A percentile compares a stretch with the other conserved stretches of the same genome.
These are phyloP conservation scores for Furnarius figulus DNA, from an alignment of 2,113 vertebrate genomes.

Conservation along the genomic window DNA sequence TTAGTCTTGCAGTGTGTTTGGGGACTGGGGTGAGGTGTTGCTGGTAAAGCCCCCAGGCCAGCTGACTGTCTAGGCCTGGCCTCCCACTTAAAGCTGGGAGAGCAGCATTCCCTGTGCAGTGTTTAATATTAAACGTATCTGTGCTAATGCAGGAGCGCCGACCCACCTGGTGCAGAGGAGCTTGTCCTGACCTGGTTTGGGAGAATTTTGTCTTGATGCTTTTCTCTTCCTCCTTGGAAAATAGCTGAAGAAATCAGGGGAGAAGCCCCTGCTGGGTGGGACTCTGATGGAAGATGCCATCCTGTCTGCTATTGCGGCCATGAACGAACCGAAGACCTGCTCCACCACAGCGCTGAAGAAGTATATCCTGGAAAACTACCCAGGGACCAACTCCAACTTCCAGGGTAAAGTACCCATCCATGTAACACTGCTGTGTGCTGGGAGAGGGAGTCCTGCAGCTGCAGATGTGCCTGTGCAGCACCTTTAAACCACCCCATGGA, in stretches of 20 bases:
- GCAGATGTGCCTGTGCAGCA: background rate
- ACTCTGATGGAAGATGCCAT: constrained; percentile 91
- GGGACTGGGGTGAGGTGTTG: background rate
- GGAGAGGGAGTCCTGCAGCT: background rate
- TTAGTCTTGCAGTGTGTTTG: background rate
- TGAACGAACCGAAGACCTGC: constrained; percentile 99
- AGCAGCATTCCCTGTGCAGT: constrained; percentile 67
- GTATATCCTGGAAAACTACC: constrained; percentile 89
- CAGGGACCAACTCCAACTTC: constrained; percentile 87
- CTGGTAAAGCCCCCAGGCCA: background rate
- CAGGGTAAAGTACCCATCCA: constrained; percentile 76
- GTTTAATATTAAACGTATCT: constrained; percentile 75
- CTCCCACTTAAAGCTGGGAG: constrained; percentile 39
- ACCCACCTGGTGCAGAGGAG: constrained; percentile 82
- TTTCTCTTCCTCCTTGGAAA: constrained; percentile 82
- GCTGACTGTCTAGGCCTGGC: background rate
- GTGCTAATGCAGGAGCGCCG: constrained; percentile 81
- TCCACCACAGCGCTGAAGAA: constrained; percentile 92
- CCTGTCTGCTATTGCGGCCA: constrained; percentile 93
- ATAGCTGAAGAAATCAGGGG: constrained; percentile 92
- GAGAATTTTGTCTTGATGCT: constrained; percentile 83
- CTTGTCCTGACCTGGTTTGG: constrained; percentile 82
- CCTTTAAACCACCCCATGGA: background rate
- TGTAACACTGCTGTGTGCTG: background rate
- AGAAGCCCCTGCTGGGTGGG: constrained; percentile 88